Evolutionary conservation across 2,888 invertebrate species (phyloP), one percentile per base, ranked within the genome.

Genomic region (Oscheius onirici): DNA sequence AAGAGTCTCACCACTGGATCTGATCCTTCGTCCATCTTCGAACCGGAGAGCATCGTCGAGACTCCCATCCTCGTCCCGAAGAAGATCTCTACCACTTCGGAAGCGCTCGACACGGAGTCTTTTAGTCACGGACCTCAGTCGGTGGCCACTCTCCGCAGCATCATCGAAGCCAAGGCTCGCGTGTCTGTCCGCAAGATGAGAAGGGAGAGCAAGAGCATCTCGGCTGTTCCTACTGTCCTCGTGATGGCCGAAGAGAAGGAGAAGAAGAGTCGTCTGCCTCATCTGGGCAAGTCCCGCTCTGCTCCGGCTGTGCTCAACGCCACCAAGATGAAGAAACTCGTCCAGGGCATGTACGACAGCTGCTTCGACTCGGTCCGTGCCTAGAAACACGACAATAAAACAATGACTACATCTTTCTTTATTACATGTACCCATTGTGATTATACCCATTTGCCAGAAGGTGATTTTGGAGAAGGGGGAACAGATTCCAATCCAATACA

Each of bases 401-500:
- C 17, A 41, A n/a, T 58, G 41, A 58, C 57, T 52, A 34, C 58
- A 8, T 34, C 28, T 26, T 10, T 22, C 26, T 55, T 55, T 34
- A 34, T 34, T 34, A 34, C 5, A 34, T 8, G 8, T 34, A 34
- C 34, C 34, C 52, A 52, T 22, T 17, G 13, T 34, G 17, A 44
- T 13, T 61, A 61, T 40, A 34, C 22, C 60, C 41, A 60, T 43
- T 60, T 40, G 13, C 15, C 24, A 26, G 63, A 52, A n/a, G 20
- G 60, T 10, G 52, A 54, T 15, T 66, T 66, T n/a, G 66, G 66
- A 6, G 66, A 54, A n/a, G 66, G 46, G 13, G 66, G 66, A 2
- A 46, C 69, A n/a, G 67, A 57, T 2, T 78, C 76, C 11, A 77
- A 73, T 34, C 73, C 65, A 20, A 77, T 75, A 60, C 81, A 81